Evolutionary conservation across 1,140 invertebrate species (phyloP), one percentile per base, ranked within the genome.

Genomic region (Drosophila athabasca): DNA sequence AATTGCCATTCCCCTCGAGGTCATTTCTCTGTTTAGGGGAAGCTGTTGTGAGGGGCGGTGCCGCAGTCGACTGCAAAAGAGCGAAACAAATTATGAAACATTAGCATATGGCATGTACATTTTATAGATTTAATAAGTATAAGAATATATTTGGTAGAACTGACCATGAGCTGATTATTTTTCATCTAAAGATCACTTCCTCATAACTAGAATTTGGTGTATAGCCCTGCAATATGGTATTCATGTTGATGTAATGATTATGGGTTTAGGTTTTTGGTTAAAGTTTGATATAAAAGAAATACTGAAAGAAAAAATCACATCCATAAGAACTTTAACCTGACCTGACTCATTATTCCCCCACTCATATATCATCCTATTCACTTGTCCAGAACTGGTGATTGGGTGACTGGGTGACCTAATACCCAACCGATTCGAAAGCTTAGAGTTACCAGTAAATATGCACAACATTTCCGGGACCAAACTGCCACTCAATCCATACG

Each of bases 401-500:
- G 17, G 17, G 6, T 6, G 29, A 19, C 11, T 19, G 31, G 49
- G 17, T 48, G 49, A 39, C 29, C 29, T 48, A 57, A 64, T 39
- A 29, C 29, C 39, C 15, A n/a, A 58, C 52, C 41, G 5, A 19
- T 9, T 19, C 26, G 15, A 53, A 67, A 65, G 35, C 35, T 4
- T 39, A 11, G 11, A 39, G 19, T 19, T 66, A 39, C 29, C 61
- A 48, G 45, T 9, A 11, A 50, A 69, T 69, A 44, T 58, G 66
- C 35, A 7, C 45, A 70, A 51, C 51, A 57, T 57, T 64, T 73
- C 50, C 70, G 52, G 45, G 43, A 31, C 45, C 65, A 70, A 70
- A 70, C 67, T 69, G 35, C 69, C 67, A 70, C 67, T 49, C 65
- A 70, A 69, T 69, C 51, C 31, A 31, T 5, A 24, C 17, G 2